Evolutionary conservation across 2,113 vertebrate genomes (phyloP), one percentile per base, ranked within the genome.

Genomic region (Abramis brama): DNA sequence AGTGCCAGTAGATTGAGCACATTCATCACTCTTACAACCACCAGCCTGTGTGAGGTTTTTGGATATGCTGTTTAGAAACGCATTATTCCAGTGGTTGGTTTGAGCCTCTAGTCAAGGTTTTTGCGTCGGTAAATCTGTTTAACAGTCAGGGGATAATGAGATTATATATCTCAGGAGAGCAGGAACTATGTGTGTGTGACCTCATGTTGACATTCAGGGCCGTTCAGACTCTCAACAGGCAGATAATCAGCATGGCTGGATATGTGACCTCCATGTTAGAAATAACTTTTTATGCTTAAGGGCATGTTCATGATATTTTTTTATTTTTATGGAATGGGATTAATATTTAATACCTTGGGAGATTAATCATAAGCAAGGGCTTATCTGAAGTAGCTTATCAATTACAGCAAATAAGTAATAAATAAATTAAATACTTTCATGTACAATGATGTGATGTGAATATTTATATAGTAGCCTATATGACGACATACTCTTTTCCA

Each of bases 101-200:
- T 74, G 55, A 86, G 55, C 78, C 68, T 82, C 55, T 81, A 78
- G 66, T 86, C 85, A 81, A 64, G 55, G 85, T 74, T 82, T 57
- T 52, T 86, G 66, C 2, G 6, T 50, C 77, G 4, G 77, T 73
- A 73, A 79, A 80, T 86, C 55, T 86, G 76, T 86, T 62, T 68
- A 85, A 85, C 50, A 59, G 84, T 85, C 77, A 75, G 21, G 25
- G 66, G 39, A 60, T 86, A 82, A 86, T 81, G 25, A 25, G 70
- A 86, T 82, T 82, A 75, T 86, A 25, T 30, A 86, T 59, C 85
- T 82, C 79, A 66, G 68, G 85, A 75, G 78, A 71, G 68, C 77
- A 60, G 52, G 33, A n/a, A 30, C 66, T 75, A 6, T 73, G 52
- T 60, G 27, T 62, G 57, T 82, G 55, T 21, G 52, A 62, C 52